Percentiles rank a stretch among this genome's conserved stretches.
Conservation (phyloP, 2,888 invertebrate species). For the Noctua pronuba region DNA sequence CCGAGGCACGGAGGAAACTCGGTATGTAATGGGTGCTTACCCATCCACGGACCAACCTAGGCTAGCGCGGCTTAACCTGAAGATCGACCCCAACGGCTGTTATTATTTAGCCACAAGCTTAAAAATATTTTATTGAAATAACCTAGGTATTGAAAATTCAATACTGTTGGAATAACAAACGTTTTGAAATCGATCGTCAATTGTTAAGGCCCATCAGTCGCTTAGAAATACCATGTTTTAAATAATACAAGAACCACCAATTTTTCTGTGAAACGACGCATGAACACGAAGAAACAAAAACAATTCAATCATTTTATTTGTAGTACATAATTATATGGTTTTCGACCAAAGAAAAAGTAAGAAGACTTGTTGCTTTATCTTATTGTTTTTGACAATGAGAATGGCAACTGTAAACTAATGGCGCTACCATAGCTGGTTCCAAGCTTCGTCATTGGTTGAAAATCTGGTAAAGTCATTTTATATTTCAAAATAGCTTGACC, state of each 20-base stretch:
- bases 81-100: background rate
- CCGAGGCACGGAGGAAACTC: background rate
- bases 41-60: background rate
- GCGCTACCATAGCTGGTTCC: background rate
- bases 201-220: background rate
- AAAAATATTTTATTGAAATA: background rate
- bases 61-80: background rate
- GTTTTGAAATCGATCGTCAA: background rate
- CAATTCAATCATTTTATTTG: background rate
- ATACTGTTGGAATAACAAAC: background rate
- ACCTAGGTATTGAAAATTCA: too few species aligned
- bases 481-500: background rate
- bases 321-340: background rate
- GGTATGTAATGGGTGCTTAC: background rate
- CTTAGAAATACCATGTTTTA: slow-evolving; percentile 15
- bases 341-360: background rate
- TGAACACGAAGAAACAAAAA: background rate
- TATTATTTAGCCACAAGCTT: background rate
- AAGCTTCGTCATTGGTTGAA: background rate
- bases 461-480: background rate
- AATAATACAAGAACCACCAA: background rate
- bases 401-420: background rate
- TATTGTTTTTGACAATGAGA: background rate
- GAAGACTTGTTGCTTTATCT: background rate
- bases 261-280: slow-evolving; percentile 9